These are phyloP conservation scores for Metopolophium dirhodum DNA, from an alignment of 1,140 invertebrate genomes.

Conservation along the genomic window DNA sequence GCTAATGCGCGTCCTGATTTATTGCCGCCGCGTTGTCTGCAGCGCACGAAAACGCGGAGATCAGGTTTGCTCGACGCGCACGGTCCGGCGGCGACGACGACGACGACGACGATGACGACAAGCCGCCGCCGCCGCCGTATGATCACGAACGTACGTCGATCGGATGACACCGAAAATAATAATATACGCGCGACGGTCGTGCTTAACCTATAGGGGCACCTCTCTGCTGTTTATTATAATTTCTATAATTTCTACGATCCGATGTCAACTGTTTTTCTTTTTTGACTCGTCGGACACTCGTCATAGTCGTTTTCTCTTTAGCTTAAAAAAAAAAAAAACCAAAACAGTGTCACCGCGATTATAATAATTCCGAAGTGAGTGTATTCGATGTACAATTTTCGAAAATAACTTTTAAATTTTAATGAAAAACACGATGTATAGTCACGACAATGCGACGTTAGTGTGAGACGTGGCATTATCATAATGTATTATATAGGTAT, in stretches of 20 bases:
- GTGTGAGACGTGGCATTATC: too few relatives aligned
- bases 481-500: too few relatives aligned
- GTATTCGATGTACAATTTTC: too few relatives aligned
- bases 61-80: background rate
- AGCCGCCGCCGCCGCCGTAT: background rate
- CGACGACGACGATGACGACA: background rate
- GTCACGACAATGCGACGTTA: too few relatives aligned
- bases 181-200: background rate
- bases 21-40: constrained; percentile 54
- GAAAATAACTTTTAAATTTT: too few relatives aligned
- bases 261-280: background rate
- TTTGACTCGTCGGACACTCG: background rate
- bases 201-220: background rate
- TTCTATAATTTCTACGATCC: background rate
- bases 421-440: too few relatives aligned
- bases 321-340: too few relatives aligned
- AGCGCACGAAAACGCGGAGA: constrained; percentile 30
- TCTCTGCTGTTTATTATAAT: background rate
- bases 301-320: background rate
- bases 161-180: constrained; percentile 35
- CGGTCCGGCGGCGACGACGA: background rate
- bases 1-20: constrained; percentile 54
- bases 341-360: background rate
- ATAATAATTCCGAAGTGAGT: too few relatives aligned
- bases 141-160: constrained; percentile 1